Percentiles rank a stretch among this genome's conserved stretches.
These are phyloP conservation scores for Halcyon leucocephala DNA, from an alignment of 2,797 vertebrate species.

Conservation along the genomic window DNA sequence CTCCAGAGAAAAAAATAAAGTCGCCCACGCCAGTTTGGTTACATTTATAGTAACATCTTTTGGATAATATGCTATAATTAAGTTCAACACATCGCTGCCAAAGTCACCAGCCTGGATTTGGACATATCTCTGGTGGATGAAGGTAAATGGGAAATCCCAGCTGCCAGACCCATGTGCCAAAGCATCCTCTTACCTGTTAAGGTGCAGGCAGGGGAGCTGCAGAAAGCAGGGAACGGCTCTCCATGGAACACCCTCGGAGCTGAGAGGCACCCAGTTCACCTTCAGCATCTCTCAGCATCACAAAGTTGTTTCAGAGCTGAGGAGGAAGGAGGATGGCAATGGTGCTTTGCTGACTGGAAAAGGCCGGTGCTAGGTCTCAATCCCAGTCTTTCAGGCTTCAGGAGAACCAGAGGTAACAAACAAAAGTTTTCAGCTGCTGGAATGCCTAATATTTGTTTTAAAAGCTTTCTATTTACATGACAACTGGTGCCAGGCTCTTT, in stretches of 20 bases:
- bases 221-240: not conserved
- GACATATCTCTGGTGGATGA: not conserved
- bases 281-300: not conserved
- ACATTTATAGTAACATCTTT: not conserved
- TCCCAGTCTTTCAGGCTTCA: not conserved
- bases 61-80: not conserved
- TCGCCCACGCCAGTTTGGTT: not conserved
- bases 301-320: not conserved
- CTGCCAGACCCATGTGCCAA: not conserved
- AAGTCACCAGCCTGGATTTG: not conserved
- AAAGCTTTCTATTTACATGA: constrained; percentile 35
- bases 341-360: not conserved
- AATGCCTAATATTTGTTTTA: not conserved
- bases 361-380: not conserved
- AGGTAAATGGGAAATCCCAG: not conserved
- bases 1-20: not conserved
- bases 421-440: not conserved
- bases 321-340: not conserved
- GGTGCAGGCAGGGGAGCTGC: accelerated
- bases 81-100: accelerated
- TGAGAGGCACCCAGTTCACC: not conserved
- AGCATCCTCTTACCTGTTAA: not conserved
- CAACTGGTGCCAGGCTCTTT: constrained; percentile 5
- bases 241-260: not conserved
- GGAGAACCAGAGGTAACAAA: not conserved